These are phyloP conservation scores for Pampus argenteus DNA, from an alignment of 2,797 vertebrate species.

Conservation along the genomic window DNA sequence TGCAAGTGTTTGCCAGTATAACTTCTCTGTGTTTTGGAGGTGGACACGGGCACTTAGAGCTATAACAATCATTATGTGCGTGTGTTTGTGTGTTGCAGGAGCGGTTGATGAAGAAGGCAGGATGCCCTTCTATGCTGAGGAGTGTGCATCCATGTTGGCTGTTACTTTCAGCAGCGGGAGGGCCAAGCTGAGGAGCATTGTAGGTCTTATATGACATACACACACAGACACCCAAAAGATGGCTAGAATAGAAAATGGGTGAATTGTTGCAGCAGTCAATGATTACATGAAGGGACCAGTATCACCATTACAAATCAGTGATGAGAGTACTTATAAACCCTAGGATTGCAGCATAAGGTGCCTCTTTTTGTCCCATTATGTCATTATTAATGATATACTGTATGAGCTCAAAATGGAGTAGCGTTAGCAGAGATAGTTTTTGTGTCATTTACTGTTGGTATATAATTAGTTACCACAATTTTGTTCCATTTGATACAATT, in stretches of 20 bases:
- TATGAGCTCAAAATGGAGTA: no score
- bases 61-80: background rate
- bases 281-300: no score
- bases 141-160: conserved; percentile 96
- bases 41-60: background rate
- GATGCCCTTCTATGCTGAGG: conserved; percentile 96
- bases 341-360: no score
- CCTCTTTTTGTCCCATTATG: no score
- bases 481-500: no score
- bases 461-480: no score
- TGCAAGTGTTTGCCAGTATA: background rate
- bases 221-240: background rate
- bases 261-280: background rate
- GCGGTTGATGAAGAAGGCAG: conserved; percentile 93
- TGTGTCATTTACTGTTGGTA: no score
- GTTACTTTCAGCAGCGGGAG: conserved; percentile 97
- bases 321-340: no score
- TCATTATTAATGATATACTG: no score
- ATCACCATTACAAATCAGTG: no score
- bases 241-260: background rate
- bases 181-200: conserved; percentile 91
- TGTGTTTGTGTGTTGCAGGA: conserved; percentile 79
- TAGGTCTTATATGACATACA: conserved; percentile 78
- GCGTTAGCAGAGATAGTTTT: no score
- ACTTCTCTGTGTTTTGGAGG: background rate